Base-by-base conservation (phyloP, 2,888 invertebrate genomes). In the Aradus depressus region DNA sequence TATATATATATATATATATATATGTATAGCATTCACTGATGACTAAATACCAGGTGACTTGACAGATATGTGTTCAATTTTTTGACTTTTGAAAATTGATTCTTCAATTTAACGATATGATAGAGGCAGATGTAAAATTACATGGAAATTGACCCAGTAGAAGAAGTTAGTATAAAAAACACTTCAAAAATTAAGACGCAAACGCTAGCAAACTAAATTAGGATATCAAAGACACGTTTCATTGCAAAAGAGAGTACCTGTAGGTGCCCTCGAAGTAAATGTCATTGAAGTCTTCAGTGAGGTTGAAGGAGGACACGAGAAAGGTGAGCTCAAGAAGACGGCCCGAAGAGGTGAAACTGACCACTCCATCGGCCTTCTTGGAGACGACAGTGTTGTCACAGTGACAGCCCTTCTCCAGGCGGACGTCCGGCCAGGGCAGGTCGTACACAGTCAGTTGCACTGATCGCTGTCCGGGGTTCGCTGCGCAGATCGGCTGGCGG, bases 271-370 rank as follows among this genome's bases (percentile, higher is more conserved):
- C 80, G 67, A 88, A 87, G 69, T 81, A 82, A 47, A 89, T 74
- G 63, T 84, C 80, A 25, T 84, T 78, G 65, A 84, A 87, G 68
- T 91, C 86, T 68, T 90, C 86, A 44, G 79, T 77, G 47, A 87
- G 77, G 61, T 77, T 75, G 70, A 90, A 77, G 49, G 77, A 72
- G 55, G 79, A 78, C 55, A 88, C 78, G 61, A 79, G 75, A 66
- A 88, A 84, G 60, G 79, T 80, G 51, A 90, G 69, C 69, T 88
- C 87, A 63, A 89, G 71, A 38, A 80, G 77, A 53, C 77, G 71
- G 22, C 81, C 77, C 26, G 79, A 72, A 8, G 82, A 80, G 54
- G 77, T 68, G 64, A 81, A 78, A 38, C 75, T 75, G 50, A 80
- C 62, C 2, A 80, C 79, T 58, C 74, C 72, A 42, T 75, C 73